Conservation (phyloP, 2,113 vertebrate genomes). For the Rafetus swinhoei region DNA sequence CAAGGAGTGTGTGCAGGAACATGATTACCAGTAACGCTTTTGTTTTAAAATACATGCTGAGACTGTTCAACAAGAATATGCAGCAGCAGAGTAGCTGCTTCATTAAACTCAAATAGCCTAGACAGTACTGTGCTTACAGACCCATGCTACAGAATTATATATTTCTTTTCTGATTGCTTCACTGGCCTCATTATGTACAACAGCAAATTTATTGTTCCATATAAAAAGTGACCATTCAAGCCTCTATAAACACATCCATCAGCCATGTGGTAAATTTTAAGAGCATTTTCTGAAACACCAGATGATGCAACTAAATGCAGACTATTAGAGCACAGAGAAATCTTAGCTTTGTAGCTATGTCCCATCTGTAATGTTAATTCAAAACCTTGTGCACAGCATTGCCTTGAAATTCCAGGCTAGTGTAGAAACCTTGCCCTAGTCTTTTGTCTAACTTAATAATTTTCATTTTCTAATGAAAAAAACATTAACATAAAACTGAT, state of each 20-base stretch:
- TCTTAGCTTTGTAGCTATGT: neutral
- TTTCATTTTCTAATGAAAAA: neutral
- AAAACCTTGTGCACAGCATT: neutral
- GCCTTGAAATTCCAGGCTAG: neutral
- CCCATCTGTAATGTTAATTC: neutral
- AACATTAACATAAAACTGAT: slow-evolving; percentile 10
- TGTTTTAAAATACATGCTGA: slow-evolving; percentile 74
- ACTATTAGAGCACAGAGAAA: slow-evolving; percentile 9
- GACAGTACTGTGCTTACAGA: slow-evolving; percentile 61
- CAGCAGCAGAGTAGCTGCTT: slow-evolving; percentile 69
- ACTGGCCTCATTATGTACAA: slow-evolving; percentile 73
- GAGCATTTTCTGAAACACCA: slow-evolving; percentile 14
- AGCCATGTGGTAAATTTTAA: slow-evolving; percentile 39
- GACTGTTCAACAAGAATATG: slow-evolving; percentile 59
- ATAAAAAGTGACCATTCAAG: slow-evolving; percentile 65
- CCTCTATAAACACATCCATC: slow-evolving; percentile 67
- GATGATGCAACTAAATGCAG: slow-evolving; percentile 26
- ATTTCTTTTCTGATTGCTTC: slow-evolving; percentile 72
- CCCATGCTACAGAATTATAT: slow-evolving; percentile 51
- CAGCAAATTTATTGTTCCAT: slow-evolving; percentile 46
- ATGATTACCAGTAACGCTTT: slow-evolving; percentile 63
- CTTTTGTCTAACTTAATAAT: neutral
- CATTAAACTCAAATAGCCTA: slow-evolving; percentile 76
- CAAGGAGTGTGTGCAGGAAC: slow-evolving; percentile 55
- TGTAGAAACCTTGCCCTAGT: neutral